phyloP scores from a whole-genome alignment of 2,113 vertebrate genomes.

The Philantomba maxwellii region DNA sequence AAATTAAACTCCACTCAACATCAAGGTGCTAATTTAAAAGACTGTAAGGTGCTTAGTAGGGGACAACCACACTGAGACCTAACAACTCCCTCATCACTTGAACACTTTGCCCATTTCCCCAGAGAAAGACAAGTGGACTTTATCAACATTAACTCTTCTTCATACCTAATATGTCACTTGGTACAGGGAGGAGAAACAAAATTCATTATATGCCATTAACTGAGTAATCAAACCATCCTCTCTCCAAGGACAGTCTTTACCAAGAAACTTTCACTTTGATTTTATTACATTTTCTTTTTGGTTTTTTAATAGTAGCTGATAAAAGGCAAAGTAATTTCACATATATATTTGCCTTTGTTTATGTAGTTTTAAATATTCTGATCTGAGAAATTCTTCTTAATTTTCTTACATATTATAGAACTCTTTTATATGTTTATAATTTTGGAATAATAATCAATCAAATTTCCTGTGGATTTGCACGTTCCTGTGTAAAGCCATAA shows the following conservation, averaged over 20 bases:
- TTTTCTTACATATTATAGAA: not conserved
- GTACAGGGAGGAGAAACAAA: not conserved
- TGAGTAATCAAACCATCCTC: not conserved
- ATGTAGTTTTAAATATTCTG: not conserved
- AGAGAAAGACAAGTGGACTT: not conserved
- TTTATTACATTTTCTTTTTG: not conserved
- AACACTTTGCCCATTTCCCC: not conserved
- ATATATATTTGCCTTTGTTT: not conserved
- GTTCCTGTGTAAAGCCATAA: not conserved
- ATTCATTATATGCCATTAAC: not conserved
- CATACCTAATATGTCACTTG: not conserved
- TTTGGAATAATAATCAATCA: not conserved
- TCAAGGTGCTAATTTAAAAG: not conserved
- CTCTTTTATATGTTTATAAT: not conserved
- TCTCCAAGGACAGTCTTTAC: not conserved
- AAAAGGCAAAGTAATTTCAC: not conserved
- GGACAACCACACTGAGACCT: not conserved
- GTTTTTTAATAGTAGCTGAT: not conserved
- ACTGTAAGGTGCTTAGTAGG: not conserved
- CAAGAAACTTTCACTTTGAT: not conserved
- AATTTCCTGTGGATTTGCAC: constrained; percentile 9
- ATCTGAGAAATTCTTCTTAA: not conserved
- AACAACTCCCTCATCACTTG: not conserved
- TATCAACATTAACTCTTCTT: not conserved
- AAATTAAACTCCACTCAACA: not conserved